Evolutionary conservation across 2,888 invertebrate genomes (phyloP).

Genomic region (Dione vanillae): DNA sequence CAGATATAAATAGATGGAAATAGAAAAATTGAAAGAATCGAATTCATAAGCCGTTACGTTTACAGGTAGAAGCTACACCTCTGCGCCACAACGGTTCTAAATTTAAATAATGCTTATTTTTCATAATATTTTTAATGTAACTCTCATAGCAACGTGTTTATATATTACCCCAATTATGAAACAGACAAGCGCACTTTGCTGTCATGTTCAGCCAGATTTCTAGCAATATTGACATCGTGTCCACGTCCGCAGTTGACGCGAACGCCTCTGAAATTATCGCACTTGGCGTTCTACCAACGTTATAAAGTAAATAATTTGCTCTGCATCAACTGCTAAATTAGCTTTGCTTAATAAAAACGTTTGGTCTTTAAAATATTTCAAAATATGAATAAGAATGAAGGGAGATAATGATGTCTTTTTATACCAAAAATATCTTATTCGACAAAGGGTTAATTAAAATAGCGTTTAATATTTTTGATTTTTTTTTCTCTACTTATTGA

Average conservation of each 20-base stretch:
- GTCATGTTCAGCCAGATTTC: slow-evolving; percentile 32
- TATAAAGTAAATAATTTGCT: slow-evolving; percentile 45
- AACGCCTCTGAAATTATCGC: slow-evolving; percentile 65
- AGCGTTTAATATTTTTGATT: no score
- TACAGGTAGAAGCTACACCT: no score
- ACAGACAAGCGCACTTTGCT: slow-evolving; percentile 52
- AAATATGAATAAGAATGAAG: background rate
- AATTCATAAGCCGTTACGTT: no score
- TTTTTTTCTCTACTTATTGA: no score
- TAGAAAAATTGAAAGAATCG: no score
- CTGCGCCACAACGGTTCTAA: no score
- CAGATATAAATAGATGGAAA: no score
- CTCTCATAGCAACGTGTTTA: slow-evolving; percentile 39
- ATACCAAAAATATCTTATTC: no score
- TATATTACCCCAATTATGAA: slow-evolving; percentile 43
- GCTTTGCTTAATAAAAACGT: slow-evolving; percentile 10
- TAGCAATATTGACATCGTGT: slow-evolving; percentile 59
- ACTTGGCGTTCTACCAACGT: slow-evolving; percentile 66
- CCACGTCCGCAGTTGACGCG: slow-evolving; percentile 46
- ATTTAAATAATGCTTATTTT: background rate
- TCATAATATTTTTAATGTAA: background rate
- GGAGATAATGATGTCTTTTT: background rate
- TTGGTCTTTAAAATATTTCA: background rate
- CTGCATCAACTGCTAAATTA: slow-evolving; percentile 17
- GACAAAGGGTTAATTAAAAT: no score